A percentile compares a stretch with the other conserved stretches of the same genome.
These are phyloP conservation scores for Heliconius charithonia DNA, from an alignment of 2,888 invertebrate species.

Conservation along the genomic window DNA sequence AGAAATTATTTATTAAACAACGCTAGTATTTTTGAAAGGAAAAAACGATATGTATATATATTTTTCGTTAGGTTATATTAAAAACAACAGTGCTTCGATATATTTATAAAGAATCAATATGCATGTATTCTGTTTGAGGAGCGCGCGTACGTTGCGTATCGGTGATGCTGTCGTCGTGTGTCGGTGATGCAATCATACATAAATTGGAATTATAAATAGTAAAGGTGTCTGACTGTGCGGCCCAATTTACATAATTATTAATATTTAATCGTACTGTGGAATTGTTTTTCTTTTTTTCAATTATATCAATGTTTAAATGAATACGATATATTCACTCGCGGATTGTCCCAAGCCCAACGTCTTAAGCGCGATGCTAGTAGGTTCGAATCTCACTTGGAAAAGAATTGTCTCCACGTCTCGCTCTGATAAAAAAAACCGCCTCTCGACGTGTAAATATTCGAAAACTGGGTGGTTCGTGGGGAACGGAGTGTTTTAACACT, in stretches of 20 bases:
- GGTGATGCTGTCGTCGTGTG: no score
- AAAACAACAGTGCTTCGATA: not conserved
- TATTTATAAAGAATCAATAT: constrained; percentile 17
- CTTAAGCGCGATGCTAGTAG: no score
- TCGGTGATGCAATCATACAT: not conserved
- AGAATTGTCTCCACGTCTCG: no score
- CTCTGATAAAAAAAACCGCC: no score
- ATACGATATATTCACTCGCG: no score
- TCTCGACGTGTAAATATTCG: no score
- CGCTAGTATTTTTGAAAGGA: not conserved
- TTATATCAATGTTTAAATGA: not conserved
- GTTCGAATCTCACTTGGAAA: no score
- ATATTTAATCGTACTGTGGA: not conserved
- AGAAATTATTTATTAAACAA: no score
- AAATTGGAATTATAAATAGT: constrained; percentile 26
- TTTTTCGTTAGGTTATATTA: not conserved
- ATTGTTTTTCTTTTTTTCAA: not conserved
- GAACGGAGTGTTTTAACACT: no score
- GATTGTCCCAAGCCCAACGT: no score
- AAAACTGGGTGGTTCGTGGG: no score
- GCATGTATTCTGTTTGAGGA: constrained; percentile 17
- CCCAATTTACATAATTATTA: constrained; percentile 22
- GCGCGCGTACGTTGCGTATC: not conserved
- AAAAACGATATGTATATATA: not conserved
- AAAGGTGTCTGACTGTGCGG: not conserved